Conservation (phyloP, 2,888 invertebrate genomes). For the Aquatica leii region DNA sequence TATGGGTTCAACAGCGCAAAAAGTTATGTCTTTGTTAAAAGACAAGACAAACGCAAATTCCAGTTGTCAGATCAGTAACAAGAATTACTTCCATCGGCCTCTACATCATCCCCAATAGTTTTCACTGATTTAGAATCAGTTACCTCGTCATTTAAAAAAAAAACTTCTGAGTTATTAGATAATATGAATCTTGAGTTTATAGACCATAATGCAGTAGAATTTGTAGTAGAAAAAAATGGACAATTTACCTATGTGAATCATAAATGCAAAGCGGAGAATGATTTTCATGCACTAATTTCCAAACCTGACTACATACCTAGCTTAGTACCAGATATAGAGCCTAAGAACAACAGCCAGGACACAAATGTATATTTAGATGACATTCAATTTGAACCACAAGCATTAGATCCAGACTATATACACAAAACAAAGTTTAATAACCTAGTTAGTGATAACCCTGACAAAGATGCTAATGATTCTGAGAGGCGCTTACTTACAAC, state of each 20-base stretch:
- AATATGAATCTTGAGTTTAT: background rate
- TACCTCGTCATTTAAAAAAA: background rate
- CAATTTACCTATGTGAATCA: background rate
- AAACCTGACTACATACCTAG: background rate
- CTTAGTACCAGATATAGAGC: background rate
- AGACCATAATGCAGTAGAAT: background rate
- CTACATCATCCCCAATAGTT: background rate
- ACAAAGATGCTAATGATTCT: background rate
- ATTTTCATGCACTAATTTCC: background rate
- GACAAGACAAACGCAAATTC: background rate
- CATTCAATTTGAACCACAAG: background rate
- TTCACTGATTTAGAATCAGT: background rate
- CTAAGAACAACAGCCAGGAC: background rate
- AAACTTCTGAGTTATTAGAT: background rate
- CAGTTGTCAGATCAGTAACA: background rate
- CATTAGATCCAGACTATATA: background rate
- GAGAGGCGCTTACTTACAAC: background rate
- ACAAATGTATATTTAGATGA: background rate
- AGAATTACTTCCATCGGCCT: background rate
- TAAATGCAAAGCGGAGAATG: background rate
- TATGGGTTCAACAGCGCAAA: too few species aligned
- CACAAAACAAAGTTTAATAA: background rate
- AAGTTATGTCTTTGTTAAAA: background rate
- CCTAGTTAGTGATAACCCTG: background rate
- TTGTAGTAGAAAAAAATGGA: background rate